Base-by-base conservation (phyloP, 2,888 invertebrate species). In the Cosmia pyralina region DNA sequence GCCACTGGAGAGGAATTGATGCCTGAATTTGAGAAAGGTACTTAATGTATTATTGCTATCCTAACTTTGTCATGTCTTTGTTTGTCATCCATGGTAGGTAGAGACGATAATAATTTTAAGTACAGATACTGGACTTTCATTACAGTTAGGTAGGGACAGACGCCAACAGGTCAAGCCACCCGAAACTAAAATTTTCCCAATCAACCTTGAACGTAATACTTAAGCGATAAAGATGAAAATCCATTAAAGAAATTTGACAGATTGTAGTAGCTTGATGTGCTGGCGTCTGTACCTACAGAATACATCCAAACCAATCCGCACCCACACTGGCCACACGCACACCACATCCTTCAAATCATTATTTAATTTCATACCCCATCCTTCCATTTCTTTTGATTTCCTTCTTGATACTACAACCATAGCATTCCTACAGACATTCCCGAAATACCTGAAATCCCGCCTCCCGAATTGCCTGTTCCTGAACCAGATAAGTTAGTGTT, bases 361-460 rank as follows among this genome's bases (percentile, higher is more conserved):
- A 7, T 55, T 69, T 28, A 19, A 28, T 58, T 1, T 76, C 38
- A 38, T 53, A 59, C 8, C 38, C 44, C 28, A 62, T 62, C 72
- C 57, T 79, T 79, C 19, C 1, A 15, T 41, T n/a, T 52, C 4
- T 59, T 52, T 59, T 50, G 0, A 17, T 55, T 60, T 71, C 60
- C 58, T 53, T 77, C 69, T 74, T 75, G 19, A 82, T 58, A 66
- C 65, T 72, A 74, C 69, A 72, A 75, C n/a, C 68, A 62, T 77
- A 62, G 19, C 63, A 77, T 89, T 87, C 87, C 87, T 83, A 77
- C 94, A 96, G 95, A 95, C 83, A 91, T 94, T 87, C 93, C 93
- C 75, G 94, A 92, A 88, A 92, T 94, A 80, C 91, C 95, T 81
- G 95, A 94, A 85, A 90, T 94, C 89, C 93, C 88, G 91, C 90